Percentiles rank a stretch among this genome's conserved stretches.
These are phyloP conservation scores for Acipenser oxyrinchus DNA, from an alignment of 2,797 vertebrate species.

Conservation along the genomic window DNA sequence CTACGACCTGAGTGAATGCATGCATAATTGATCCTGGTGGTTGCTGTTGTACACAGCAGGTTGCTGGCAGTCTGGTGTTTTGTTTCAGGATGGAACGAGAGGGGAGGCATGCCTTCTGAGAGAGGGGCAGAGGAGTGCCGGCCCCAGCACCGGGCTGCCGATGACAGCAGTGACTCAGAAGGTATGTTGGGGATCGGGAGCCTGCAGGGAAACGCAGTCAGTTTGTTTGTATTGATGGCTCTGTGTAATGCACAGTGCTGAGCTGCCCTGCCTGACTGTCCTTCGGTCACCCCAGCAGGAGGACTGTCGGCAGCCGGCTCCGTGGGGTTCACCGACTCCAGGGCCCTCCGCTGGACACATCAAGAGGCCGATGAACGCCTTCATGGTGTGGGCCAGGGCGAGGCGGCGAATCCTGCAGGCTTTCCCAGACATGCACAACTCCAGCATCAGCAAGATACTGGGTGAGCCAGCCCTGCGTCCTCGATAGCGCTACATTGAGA, in stretches of 20 bases:
- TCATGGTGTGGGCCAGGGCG: constrained; percentile 98
- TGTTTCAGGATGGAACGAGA: constrained; percentile 37
- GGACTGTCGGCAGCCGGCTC: constrained; percentile 46
- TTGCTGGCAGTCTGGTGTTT: background rate
- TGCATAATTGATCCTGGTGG: background rate
- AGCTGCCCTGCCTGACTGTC: background rate
- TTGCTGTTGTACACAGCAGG: background rate
- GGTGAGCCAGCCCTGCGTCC: constrained; percentile 54
- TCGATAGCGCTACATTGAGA: background rate
- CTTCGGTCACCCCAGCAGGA: constrained; percentile 34
- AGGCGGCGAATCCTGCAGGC: constrained; percentile 89
- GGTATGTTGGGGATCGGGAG: constrained; percentile 29
- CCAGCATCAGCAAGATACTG: constrained; percentile 97
- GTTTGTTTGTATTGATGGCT: background rate
- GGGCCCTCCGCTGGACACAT: constrained; percentile 84
- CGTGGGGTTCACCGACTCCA: constrained; percentile 70
- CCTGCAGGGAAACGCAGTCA: constrained; percentile 7
- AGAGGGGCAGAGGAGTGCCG: constrained; percentile 43
- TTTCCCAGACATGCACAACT: constrained; percentile 98
- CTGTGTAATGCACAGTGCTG: background rate
- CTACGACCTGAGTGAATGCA: background rate
- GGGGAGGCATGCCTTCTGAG: constrained; percentile 33
- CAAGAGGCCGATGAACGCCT: constrained; percentile 96
- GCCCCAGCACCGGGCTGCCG: constrained; percentile 28
- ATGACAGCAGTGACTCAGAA: constrained; percentile 67